Evolutionary conservation across 2,797 vertebrate genomes (phyloP), one percentile per base, ranked within the genome.

Genomic region (Scolopax rusticola): DNA sequence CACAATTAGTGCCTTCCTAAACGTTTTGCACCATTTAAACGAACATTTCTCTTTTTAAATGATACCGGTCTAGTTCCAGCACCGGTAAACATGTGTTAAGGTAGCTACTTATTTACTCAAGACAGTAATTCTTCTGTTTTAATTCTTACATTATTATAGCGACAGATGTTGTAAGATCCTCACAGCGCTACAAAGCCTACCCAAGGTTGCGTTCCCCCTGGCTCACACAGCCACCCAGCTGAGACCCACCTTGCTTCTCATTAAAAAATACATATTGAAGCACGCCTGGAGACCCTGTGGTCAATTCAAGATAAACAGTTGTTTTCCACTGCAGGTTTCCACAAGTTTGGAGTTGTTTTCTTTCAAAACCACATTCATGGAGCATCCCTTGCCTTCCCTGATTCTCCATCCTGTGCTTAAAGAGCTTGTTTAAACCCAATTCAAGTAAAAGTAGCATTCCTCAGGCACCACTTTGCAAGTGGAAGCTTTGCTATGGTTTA

Each of bases 111-210:
- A 54, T 73, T 57, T 57, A 57, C 57, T 57, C 89, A 11, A 57
- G 77, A 82, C 53, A 40, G 84, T 33, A 82, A 89, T 84, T 88
- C 57, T 68, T 47, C 83, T 74, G 43, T 16, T 79, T 76, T 77
- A 48, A 70, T 87, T 90, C 89, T 79, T 76, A 23, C 28, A 12
- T 33, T 33, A 88, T 85, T 50, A 56, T 12, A 81, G 92, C 1
- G 19, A 76, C 80, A 92, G 93, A 91, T 87, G 93, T 45, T 94
- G 74, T 9, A 63, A 87, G 90, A 89, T 48, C 32, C 95, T 94
- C 68, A 21, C 48, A 60, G 33, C 73, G 25, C 30, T 33, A 87
- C 75, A 75, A 84, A 80, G 83, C 77, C 61, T 78, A 65, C 59
- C 76, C 84, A 64, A 79, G 86, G 87, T 83, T 85, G 56, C 48